Evolutionary conservation across 2,797 vertebrate genomes (phyloP), one percentile per base, ranked within the genome.

Genomic region (Discoglossus pictus): DNA sequence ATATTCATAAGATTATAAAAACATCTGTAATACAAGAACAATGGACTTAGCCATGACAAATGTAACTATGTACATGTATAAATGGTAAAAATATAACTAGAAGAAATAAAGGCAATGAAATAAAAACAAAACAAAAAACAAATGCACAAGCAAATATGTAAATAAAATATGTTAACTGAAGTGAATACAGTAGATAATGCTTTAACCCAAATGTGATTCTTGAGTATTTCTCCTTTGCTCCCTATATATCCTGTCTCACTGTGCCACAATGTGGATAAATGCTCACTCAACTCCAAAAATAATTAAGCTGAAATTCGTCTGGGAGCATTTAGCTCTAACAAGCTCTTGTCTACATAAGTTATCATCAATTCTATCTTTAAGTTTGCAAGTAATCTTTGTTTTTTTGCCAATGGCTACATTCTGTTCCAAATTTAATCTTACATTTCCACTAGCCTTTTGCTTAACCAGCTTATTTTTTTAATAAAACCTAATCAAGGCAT

Each of bases 261-360:
- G 10, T 23, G 7, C 2, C 1, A 0, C 8, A 6, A 7, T 8
- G 17, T 20, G 7, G 44, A 58, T 38, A 13, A 39, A 21, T 23
- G 68, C 44, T 70, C 47, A 13, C 8, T 18, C 54, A 54, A 40
- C 51, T 36, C 1, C 0, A 23, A 65, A 76, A 54, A 69, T 50
- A 68, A 73, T 65, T 56, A 72, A 42, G 59, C 71, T 43, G 23
- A 31, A 77, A 74, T 4, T 8, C 48, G 13, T 21, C 61, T 48
- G 67, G 18, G 6, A 47, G 47, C 7, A 15, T 38, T 42, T 1
- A 7, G 66, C 52, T 70, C 50, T 47, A 7, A 18, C 10, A 39
- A 55, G 58, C 50, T 34, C 53, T 35, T 7, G 1, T 65, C 77
- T 46, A 12, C 72, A 65, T 68, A 42, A 44, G 64, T 54, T 59